Conservation (phyloP, 2,797 vertebrate species). For the Tenualosa thibaudeaui region DNA sequence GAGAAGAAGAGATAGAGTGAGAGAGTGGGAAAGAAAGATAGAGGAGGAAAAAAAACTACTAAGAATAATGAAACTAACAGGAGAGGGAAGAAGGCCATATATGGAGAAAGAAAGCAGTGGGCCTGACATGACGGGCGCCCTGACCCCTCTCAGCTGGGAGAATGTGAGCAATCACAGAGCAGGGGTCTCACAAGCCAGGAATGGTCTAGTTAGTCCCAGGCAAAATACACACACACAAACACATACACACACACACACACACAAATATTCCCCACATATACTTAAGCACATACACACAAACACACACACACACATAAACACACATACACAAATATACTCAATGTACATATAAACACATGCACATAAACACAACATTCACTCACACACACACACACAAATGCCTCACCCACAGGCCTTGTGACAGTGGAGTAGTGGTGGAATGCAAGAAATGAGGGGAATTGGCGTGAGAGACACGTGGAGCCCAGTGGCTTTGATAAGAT, state of each 20-base stretch:
- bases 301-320: not conserved
- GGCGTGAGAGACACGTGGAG: conserved; percentile 62
- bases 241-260: not conserved
- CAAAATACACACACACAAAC: not conserved
- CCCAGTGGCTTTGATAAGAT: conserved; percentile 62
- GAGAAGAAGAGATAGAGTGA: not conserved
- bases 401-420: conserved; percentile 22
- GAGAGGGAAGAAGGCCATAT: conserved; percentile 42
- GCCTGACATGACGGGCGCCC: conserved; percentile 31
- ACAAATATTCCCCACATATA: not conserved
- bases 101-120: conserved; percentile 47
- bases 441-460: conserved; percentile 61
- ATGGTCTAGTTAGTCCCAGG: conserved; percentile 22
- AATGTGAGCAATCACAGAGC: not conserved
- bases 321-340: not conserved
- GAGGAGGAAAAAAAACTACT: conserved; percentile 20
- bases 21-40: not conserved
- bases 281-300: not conserved
- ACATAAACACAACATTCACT: not conserved
- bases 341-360: not conserved
- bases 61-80: conserved; percentile 53
- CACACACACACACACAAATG: not conserved
- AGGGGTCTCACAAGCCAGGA: conserved; percentile 14
- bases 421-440: conserved; percentile 50
- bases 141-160: conserved; percentile 34